A percentile compares a stretch with the other conserved stretches of the same genome.
These are phyloP conservation scores for Clarias magur DNA, from an alignment of 2,113 vertebrate genomes.

Conservation along the genomic window DNA sequence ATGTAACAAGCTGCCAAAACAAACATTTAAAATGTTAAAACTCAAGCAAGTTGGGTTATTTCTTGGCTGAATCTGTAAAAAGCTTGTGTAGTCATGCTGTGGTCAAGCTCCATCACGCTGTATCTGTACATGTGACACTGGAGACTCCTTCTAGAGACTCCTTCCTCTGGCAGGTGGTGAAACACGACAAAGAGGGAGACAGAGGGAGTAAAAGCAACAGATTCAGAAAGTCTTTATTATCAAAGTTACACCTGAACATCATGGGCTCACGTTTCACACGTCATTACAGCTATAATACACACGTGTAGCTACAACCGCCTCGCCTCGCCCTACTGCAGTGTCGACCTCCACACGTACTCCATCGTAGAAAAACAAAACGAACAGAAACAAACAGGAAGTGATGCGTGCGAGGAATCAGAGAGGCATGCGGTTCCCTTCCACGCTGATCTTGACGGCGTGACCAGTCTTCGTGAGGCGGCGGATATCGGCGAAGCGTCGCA, in stretches of 20 bases:
- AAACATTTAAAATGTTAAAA: too few relatives aligned
- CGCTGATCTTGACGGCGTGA: constrained; percentile 97
- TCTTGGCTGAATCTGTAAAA: too few relatives aligned
- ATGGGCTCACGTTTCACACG: not conserved
- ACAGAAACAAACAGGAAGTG: constrained; percentile 3
- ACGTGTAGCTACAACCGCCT: not conserved
- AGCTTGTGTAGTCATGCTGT: too few relatives aligned
- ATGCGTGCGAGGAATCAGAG: constrained; percentile 77
- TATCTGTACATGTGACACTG: not conserved
- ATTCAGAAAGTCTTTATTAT: constrained; percentile 55
- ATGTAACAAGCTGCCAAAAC: too few relatives aligned
- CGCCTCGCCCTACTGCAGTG: not conserved
- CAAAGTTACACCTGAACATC: constrained; percentile 49
- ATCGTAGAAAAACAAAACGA: constrained; percentile 17
- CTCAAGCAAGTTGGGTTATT: too few relatives aligned
- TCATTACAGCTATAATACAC: constrained; percentile 39
- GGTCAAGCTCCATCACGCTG: not conserved
- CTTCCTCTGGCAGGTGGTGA: not conserved
- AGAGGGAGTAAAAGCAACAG: not conserved
- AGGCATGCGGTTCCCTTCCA: constrained; percentile 97
- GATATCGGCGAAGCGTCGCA: constrained; percentile 94
- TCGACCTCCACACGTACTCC: not conserved
- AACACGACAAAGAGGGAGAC: not conserved
- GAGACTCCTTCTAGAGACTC: not conserved
- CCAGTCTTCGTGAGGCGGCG: constrained; percentile 89